Conservation (phyloP, 2,888 invertebrate genomes). For the Rhabditoides inermis region DNA sequence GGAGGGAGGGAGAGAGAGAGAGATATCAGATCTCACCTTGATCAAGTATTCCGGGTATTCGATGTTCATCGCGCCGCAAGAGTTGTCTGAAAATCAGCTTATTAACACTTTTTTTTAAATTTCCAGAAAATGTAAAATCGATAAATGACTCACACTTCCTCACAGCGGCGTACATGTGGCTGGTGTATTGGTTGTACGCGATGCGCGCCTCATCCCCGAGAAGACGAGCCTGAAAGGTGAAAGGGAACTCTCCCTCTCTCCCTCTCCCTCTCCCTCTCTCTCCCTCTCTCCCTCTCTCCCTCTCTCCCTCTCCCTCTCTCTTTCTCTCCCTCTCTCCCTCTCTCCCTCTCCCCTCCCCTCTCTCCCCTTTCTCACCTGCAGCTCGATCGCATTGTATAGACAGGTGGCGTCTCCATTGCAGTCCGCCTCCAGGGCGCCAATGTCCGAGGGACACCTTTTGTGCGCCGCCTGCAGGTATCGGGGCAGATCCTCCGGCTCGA, state of each 20-base stretch:
- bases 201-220: constrained; percentile 13
- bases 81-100: constrained; percentile 17
- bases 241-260: neutral
- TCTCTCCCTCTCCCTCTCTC: no score
- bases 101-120: neutral
- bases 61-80: constrained; percentile 46
- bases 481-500: constrained; percentile 7
- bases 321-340: no score
- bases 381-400: constrained; percentile 14
- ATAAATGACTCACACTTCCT: neutral
- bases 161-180: neutral
- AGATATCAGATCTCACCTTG: constrained; percentile 6
- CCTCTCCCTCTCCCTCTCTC: no score
- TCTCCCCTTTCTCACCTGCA: constrained; percentile 9
- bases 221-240: constrained; percentile 6
- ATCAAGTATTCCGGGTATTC: constrained; percentile 46
- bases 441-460: constrained; percentile 10
- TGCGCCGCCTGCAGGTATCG: constrained; percentile 4
- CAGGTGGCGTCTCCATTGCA: constrained; percentile 15
- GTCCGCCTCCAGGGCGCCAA: constrained; percentile 6
- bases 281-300: no score
- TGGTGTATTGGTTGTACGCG: constrained; percentile 8
- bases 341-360: no score
- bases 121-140: neutral
- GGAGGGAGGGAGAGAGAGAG: neutral